Conservation (phyloP, 2,113 vertebrate genomes). For the Protobothrops mucrosquamatus region DNA sequence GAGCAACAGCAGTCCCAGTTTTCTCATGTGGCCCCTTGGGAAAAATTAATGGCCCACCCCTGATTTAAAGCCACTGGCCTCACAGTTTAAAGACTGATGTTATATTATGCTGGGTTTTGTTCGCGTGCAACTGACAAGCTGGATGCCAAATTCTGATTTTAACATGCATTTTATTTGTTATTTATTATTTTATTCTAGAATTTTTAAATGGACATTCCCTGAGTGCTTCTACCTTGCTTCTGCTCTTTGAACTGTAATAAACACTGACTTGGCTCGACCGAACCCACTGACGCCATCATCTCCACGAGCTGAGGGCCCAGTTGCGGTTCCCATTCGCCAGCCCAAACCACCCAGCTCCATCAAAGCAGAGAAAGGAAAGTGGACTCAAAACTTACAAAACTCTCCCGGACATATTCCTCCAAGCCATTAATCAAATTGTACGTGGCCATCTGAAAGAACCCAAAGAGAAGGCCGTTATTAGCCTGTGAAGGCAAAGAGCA, state of each 20-base stretch:
- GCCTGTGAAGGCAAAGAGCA: too few relatives aligned
- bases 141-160: too few relatives aligned
- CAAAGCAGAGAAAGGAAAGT: background rate
- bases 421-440: conserved; percentile 75
- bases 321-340: background rate
- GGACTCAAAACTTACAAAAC: conserved; percentile 73
- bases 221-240: too few relatives aligned
- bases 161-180: background rate
- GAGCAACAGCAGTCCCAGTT: too few relatives aligned
- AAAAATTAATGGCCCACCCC: too few relatives aligned
- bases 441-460: conserved; percentile 54
- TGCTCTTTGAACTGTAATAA: too few relatives aligned
- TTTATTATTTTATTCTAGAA: background rate
- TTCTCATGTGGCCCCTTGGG: too few relatives aligned
- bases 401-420: conserved; percentile 80
- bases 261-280: background rate
- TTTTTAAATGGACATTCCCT: too few relatives aligned
- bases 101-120: too few relatives aligned
- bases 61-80: background rate
- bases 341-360: background rate
- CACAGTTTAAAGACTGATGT: too few relatives aligned
- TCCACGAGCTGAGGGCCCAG: background rate
- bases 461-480: background rate
- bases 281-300: background rate
- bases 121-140: too few relatives aligned